phyloP scores from a whole-genome alignment of 1,140 invertebrate species.

The Leptinotarsa undecemlineata region DNA sequence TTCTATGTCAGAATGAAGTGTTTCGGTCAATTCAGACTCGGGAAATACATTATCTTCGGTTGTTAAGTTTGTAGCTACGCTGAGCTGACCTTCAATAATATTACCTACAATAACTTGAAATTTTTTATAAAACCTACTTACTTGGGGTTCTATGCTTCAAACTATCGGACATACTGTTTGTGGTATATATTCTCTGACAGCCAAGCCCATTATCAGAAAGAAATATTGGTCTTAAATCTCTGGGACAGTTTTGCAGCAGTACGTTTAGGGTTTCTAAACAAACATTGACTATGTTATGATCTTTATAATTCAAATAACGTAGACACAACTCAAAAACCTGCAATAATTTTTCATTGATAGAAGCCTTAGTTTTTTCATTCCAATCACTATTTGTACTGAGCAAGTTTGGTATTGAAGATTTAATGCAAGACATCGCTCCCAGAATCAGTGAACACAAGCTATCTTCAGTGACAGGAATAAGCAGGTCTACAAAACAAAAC shows the following conservation, averaged over 20 bases:
- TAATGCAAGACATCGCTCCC: slow-evolving; percentile 68
- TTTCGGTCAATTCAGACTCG: slow-evolving; percentile 50
- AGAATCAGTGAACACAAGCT: slow-evolving; percentile 57
- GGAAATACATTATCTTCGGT: slow-evolving; percentile 50
- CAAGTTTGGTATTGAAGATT: slow-evolving; percentile 64
- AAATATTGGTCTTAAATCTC: slow-evolving; percentile 64
- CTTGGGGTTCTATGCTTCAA: slow-evolving; percentile 59
- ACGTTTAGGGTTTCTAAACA: slow-evolving; percentile 79
- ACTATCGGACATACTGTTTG: slow-evolving; percentile 49
- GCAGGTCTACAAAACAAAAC: slow-evolving; percentile 40
- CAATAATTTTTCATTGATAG: slow-evolving; percentile 39
- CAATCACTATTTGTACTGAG: slow-evolving; percentile 29
- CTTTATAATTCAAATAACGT: slow-evolving; percentile 67
- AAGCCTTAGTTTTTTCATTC: slow-evolving; percentile 26
- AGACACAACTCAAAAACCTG: slow-evolving; percentile 81
- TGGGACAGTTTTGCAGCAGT: slow-evolving; percentile 68
- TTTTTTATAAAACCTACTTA: slow-evolving; percentile 47
- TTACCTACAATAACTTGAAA: not conserved
- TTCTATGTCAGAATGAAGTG: slow-evolving; percentile 47
- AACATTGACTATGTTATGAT: slow-evolving; percentile 85
- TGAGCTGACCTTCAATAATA: slow-evolving; percentile 49
- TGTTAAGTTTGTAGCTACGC: slow-evolving; percentile 51
- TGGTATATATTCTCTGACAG: slow-evolving; percentile 54
- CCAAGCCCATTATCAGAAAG: slow-evolving; percentile 62
- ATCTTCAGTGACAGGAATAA: slow-evolving; percentile 57